Percentiles rank a stretch among this genome's conserved stretches.
Conservation (phyloP, 2,888 invertebrate species). For the Rhaphigaster nebulosa region DNA sequence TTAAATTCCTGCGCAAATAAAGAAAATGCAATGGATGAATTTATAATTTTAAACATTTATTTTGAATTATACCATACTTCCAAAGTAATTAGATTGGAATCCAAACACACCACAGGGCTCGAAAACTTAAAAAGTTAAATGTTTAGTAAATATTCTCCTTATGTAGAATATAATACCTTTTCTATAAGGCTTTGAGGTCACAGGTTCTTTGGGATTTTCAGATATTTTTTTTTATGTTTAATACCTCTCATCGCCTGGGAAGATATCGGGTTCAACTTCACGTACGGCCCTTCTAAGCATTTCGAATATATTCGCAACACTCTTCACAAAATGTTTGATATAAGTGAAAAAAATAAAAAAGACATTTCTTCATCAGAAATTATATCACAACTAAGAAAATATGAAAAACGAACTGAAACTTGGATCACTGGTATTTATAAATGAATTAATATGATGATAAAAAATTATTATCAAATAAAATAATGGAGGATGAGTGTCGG, state of each 20-base stretch:
- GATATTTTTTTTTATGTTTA: background rate
- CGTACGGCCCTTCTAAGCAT: constrained; percentile 50
- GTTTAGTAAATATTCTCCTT: no score
- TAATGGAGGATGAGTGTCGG: background rate
- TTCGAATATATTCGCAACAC: background rate
- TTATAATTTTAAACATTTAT: no score
- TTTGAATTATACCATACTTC: no score
- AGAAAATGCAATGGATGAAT: no score
- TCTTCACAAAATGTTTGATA: background rate
- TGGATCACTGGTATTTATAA: background rate
- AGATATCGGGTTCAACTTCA: constrained; percentile 53
- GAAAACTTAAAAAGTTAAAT: no score
- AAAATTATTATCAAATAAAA: background rate
- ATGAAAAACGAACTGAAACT: background rate
- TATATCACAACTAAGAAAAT: background rate
- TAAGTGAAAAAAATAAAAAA: background rate
- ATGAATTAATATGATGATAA: background rate
- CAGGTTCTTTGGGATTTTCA: background rate
- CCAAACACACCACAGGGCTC: no score
- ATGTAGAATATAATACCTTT: background rate
- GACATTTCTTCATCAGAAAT: background rate
- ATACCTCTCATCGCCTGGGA: constrained; percentile 57
- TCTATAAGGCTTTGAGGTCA: constrained; percentile 16
- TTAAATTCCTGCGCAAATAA: no score
- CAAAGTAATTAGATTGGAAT: no score